phyloP scores from a whole-genome alignment of 2,888 invertebrate species.

The Elysia crispata region DNA sequence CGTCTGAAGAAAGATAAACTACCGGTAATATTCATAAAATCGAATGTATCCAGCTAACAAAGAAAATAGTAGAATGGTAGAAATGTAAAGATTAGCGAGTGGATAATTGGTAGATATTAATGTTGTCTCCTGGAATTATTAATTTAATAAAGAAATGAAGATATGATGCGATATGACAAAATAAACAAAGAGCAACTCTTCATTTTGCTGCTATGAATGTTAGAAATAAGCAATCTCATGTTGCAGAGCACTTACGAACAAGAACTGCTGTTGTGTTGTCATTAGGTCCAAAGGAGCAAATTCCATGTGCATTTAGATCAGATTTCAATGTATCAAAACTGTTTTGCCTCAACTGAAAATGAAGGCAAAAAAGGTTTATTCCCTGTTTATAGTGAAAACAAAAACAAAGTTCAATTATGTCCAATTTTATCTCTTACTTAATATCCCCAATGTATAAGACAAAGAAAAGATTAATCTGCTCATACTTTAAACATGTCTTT shows the following conservation, averaged over 20 bases:
- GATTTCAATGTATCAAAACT: slow-evolving; percentile 43
- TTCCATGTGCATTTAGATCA: slow-evolving; percentile 51
- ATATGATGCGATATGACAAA: background rate
- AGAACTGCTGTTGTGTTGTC: slow-evolving; percentile 62
- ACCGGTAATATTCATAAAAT: background rate
- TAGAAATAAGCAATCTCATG: background rate
- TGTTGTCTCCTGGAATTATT: too few species aligned
- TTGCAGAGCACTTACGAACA: slow-evolving; percentile 55
- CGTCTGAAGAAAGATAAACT: background rate
- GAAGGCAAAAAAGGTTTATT: background rate
- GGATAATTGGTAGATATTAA: too few species aligned
- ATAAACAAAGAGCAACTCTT: background rate
- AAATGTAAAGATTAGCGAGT: too few species aligned
- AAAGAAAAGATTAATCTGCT: too few species aligned
- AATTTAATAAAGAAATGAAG: background rate
- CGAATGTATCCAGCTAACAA: background rate
- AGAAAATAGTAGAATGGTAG: background rate
- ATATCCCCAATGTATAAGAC: too few species aligned
- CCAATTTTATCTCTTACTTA: too few species aligned
- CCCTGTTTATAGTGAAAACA: background rate
- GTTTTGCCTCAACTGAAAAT: slow-evolving; percentile 46
- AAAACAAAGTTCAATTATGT: too few species aligned
- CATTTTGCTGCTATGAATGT: background rate
- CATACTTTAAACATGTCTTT: too few species aligned
- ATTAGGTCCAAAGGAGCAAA: slow-evolving; percentile 62